phyloP scores from a whole-genome alignment of 2,888 invertebrate species.

The Ochlodes sylvanus region DNA sequence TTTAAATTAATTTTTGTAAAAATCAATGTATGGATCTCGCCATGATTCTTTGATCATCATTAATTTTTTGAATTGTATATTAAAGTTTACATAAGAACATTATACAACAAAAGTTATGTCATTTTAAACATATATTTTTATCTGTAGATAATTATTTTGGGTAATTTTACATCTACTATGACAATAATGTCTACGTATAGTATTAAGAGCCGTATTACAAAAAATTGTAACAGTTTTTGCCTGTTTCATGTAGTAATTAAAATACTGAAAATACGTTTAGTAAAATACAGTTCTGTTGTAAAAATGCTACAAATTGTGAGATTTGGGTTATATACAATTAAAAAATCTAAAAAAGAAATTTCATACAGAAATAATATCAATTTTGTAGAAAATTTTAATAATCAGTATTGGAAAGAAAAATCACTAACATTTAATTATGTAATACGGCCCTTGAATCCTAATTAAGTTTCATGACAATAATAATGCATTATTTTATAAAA shows the following conservation, averaged over 20 bases:
- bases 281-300: too few relatives aligned
- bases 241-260: too few relatives aligned
- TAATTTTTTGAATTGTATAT: conserved; percentile 5
- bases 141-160: neutral
- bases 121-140: neutral
- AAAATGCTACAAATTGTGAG: too few relatives aligned
- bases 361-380: too few relatives aligned
- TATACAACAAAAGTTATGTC: neutral
- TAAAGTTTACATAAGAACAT: neutral
- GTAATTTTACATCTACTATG: conserved; percentile 7
- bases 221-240: too few relatives aligned
- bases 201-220: neutral
- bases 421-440: neutral
- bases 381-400: too few relatives aligned
- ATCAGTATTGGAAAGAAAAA: neutral
- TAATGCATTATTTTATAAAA: neutral
- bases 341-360: too few relatives aligned
- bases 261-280: too few relatives aligned
- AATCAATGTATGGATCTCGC: neutral
- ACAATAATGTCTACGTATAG: neutral
- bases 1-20: neutral
- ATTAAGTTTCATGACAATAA: neutral
- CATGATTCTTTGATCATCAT: neutral
- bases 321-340: too few relatives aligned
- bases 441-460: neutral